A percentile compares a stretch with the other conserved stretches of the same genome.
These are phyloP conservation scores for Hylia prasina DNA, from an alignment of 2,113 vertebrate genomes.

Conservation along the genomic window DNA sequence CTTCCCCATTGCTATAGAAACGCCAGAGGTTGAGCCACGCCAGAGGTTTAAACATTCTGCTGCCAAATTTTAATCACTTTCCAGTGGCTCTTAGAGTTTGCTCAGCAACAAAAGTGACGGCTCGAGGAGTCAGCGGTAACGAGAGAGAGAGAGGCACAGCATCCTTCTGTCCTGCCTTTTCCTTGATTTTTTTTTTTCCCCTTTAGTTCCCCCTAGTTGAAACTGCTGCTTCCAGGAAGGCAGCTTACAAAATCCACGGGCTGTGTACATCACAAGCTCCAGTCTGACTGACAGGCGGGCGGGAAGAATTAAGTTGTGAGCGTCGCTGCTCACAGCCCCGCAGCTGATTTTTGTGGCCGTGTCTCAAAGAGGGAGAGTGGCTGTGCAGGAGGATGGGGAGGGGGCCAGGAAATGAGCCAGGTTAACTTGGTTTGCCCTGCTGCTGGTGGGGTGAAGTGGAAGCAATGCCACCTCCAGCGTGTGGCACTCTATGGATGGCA, in stretches of 20 bases:
- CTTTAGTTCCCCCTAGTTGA: background rate
- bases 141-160: background rate
- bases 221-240: background rate
- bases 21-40: background rate
- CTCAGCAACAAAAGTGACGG: background rate
- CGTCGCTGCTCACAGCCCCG: background rate
- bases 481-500: background rate
- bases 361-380: background rate
- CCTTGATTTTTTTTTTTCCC: rapidly evolving
- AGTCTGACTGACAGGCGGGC: background rate
- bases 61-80: background rate
- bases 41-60: background rate
- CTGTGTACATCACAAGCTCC: background rate
- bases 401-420: background rate
- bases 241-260: background rate
- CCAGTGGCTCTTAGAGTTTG: background rate
- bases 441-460: background rate
- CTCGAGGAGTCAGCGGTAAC: background rate
- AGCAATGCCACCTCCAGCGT: background rate
- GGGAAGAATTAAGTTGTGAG: background rate
- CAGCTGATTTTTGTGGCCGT: background rate
- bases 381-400: background rate
- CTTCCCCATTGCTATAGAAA: constrained; percentile 45
- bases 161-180: background rate
- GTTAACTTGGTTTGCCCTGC: background rate